Evolutionary conservation across 2,113 vertebrate species (phyloP), one percentile per base, ranked within the genome.

Genomic region (Eonycteris spelaea): DNA sequence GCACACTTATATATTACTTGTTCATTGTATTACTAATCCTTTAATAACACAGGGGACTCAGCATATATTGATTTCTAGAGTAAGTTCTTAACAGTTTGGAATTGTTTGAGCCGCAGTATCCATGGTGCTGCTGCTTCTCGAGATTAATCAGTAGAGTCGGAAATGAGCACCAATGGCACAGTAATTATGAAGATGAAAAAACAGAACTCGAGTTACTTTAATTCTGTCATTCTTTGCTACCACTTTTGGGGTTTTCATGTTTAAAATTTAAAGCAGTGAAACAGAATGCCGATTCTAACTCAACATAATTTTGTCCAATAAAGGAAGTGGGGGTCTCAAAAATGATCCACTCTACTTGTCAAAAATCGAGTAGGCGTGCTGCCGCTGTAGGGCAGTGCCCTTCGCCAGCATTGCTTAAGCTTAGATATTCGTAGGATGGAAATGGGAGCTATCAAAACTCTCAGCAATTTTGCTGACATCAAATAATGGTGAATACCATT

Each of bases 331-430:
- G 1, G 26, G 1, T 89, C 65, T 86, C 90, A 35, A 75, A 61
- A 40, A 85, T 19, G 30, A 53, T 16, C 45, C 18, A 3, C 28
- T 59, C 14, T 6, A 4, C 33, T 21, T 12, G 30, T 38, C 51
- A 40, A 11, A 4, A 4, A 11, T 40, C 15, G 11, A 30, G 18
- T 0, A 1, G 14, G 21, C 7, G 5, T 33, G 33, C 22, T 0
- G 0, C 59, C 45, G 73, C 48, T 2, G 0, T 4, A 24, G 59
- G 70, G 53, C 70, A 10, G 14, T 61, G 4, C 10, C n/a, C 48
- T 26, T 33, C 6, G 6, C 26, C 10, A 59, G 40, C 7, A 0
- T 35, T 12, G 0, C 16, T 16, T 24, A 28, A 26, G 43, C 6
- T 0, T 9, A 24, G 18, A 57, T 7, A 30, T 57, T 48, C 4